Percentiles rank a stretch among this genome's conserved stretches.
Conservation (phyloP, 1,140 invertebrate genomes). For the Drosophila cardini region DNA sequence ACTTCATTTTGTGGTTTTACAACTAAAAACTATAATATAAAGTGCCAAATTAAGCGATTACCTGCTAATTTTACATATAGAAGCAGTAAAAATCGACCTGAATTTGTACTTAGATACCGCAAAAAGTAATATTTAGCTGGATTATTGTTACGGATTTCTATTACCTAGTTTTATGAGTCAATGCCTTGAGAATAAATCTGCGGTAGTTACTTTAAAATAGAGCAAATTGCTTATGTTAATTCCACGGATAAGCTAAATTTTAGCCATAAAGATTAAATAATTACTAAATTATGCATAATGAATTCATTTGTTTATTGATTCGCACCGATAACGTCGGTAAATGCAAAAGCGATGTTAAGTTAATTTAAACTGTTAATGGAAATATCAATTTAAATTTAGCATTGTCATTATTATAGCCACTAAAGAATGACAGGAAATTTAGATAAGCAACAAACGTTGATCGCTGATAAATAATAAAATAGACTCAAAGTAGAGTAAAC, state of each 20-base stretch:
- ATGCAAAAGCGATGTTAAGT: neutral
- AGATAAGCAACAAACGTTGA: neutral
- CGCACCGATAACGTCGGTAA: neutral
- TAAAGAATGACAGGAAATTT: neutral
- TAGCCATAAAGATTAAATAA: neutral
- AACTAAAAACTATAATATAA: neutral
- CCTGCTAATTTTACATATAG: constrained; percentile 9
- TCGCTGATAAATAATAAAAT: neutral
- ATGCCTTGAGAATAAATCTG: too few species aligned
- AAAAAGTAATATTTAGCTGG: neutral
- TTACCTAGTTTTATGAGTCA: too few species aligned
- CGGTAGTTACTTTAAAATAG: too few species aligned
- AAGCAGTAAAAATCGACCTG: neutral
- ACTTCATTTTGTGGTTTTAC: neutral
- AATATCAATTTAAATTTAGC: neutral
- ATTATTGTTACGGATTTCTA: too few species aligned
- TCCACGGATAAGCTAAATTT: neutral
- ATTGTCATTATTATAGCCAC: neutral
- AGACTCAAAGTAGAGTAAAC: neutral
- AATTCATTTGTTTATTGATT: neutral
- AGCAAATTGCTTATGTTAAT: too few species aligned
- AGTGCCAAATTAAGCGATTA: constrained; percentile 1
- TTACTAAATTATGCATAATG: neutral
- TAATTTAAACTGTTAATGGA: neutral
- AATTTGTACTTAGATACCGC: neutral